Conservation (phyloP, 1,140 invertebrate species). For the Caenorhabditis elegans region WBcel235 BX284602.5:8165501-8166000, state of each 20-base stretch:
- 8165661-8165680: slow-evolving; percentile 61
- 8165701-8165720: slow-evolving; percentile 64
- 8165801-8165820: slow-evolving; percentile 42
- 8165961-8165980: slow-evolving; percentile 60
- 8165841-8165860: slow-evolving; percentile 54
- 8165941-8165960: slow-evolving; percentile 52
- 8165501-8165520: slow-evolving; percentile 31
- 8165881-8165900: slow-evolving; percentile 13
- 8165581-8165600: slow-evolving; percentile 10
- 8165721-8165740: slow-evolving; percentile 67
- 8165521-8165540: slow-evolving; percentile 55
- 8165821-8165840: slow-evolving; percentile 55
- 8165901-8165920: slow-evolving; percentile 51
- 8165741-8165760: slow-evolving; percentile 66
- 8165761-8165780: slow-evolving; percentile 67
- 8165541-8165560: slow-evolving; percentile 65
- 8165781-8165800: slow-evolving; percentile 51
- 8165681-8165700: background rate
- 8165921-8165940: slow-evolving; percentile 55
- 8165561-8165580: slow-evolving; percentile 54
- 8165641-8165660: slow-evolving; percentile 53
- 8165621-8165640: background rate
- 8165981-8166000: slow-evolving; percentile 35
- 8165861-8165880: slow-evolving; percentile 47
- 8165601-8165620: slow-evolving; percentile 31